phyloP scores from a whole-genome alignment of 1,140 invertebrate genomes.

The Bicyclus anynana region DNA sequence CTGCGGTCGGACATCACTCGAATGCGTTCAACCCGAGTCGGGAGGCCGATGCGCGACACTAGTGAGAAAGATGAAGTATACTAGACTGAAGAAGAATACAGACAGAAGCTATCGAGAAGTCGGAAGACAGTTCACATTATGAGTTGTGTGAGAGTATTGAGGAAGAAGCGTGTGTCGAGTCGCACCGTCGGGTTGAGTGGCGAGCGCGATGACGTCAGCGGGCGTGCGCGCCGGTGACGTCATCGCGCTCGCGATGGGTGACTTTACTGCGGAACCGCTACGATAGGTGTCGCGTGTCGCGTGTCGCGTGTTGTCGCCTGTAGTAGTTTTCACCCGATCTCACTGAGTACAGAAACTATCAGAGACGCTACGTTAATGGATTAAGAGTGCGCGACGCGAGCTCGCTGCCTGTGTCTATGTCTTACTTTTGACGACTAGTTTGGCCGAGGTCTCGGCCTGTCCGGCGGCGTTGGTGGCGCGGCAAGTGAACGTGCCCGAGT shows the following conservation, averaged over 20 bases:
- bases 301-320: conserved; percentile 11
- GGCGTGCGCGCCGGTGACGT: neutral
- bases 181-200: neutral
- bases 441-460: conserved; percentile 93
- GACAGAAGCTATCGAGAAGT: neutral
- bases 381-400: conserved; percentile 74
- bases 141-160: neutral
- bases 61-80: neutral
- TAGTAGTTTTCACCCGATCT: conserved; percentile 76
- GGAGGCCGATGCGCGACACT: neutral
- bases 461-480: conserved; percentile 93
- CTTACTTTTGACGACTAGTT: conserved; percentile 98
- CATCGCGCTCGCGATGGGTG: conserved; percentile 34
- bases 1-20: neutral
- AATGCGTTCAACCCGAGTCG: neutral
- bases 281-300: conserved; percentile 52
- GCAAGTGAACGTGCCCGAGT: conserved; percentile 94
- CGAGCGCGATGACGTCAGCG: neutral
- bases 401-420: conserved; percentile 83
- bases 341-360: conserved; percentile 68
- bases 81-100: neutral
- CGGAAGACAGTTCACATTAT: neutral
- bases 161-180: neutral
- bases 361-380: conserved; percentile 75
- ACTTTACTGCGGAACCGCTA: conserved; percentile 69